Conservation (phyloP, 1,140 invertebrate species). For the Wiebesia pumilae region DNA sequence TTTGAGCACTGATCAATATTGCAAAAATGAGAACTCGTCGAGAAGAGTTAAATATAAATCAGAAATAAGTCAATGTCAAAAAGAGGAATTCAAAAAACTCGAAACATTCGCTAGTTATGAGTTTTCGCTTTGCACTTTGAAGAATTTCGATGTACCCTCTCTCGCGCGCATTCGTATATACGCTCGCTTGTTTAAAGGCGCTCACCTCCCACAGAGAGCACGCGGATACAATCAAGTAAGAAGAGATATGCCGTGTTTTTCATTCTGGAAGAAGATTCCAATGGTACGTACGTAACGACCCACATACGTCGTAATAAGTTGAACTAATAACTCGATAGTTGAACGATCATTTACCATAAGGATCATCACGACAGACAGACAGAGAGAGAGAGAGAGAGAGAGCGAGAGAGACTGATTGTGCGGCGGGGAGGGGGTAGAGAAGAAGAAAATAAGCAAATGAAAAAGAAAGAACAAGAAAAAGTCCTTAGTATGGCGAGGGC, state of each 20-base stretch:
- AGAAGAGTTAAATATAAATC: not conserved
- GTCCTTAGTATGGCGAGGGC: slow-evolving; percentile 74
- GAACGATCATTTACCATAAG: slow-evolving; percentile 46
- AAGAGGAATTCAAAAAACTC: not conserved
- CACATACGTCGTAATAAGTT: slow-evolving; percentile 30
- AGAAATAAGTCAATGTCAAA: not conserved
- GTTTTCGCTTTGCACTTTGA: slow-evolving; percentile 33
- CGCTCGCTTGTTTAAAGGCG: slow-evolving; percentile 8
- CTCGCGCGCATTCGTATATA: slow-evolving; percentile 7
- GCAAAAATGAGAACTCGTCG: not conserved
- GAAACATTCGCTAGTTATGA: slow-evolving; percentile 6
- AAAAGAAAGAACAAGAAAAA: slow-evolving; percentile 42
- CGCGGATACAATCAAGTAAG: slow-evolving; percentile 19
- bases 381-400: slow-evolving; percentile 53
- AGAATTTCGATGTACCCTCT: slow-evolving; percentile 29
- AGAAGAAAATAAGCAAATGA: slow-evolving; percentile 29
- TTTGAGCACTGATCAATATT: not conserved
- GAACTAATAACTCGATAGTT: slow-evolving; percentile 38
- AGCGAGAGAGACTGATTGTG: slow-evolving; percentile 68
- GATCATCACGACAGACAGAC: slow-evolving; percentile 21
- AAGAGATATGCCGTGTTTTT: slow-evolving; percentile 46
- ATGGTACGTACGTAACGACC: not conserved
- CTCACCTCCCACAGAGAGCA: slow-evolving; percentile 8
- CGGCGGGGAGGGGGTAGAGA: slow-evolving; percentile 60
- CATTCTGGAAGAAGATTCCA: slow-evolving; percentile 42